These are phyloP conservation scores for Sinocyclocheilus maitianheensis DNA, from an alignment of 2,113 vertebrate genomes.

Conservation along the genomic window DNA sequence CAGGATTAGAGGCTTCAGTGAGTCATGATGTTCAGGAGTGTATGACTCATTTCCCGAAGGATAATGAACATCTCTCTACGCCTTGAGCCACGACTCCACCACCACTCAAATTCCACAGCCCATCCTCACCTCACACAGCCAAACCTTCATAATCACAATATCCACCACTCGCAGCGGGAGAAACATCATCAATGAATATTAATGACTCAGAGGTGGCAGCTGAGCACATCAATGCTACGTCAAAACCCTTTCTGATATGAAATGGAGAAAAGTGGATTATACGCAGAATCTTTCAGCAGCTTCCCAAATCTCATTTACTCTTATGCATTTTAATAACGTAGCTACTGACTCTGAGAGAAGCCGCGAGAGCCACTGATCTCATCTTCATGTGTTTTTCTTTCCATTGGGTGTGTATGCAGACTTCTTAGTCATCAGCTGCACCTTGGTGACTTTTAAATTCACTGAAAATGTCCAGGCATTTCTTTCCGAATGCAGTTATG, in stretches of 20 bases:
- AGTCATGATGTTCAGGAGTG: conserved; percentile 13
- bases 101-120: neutral
- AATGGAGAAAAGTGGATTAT: conserved; percentile 77
- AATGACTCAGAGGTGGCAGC: conserved; percentile 68
- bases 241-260: conserved; percentile 73
- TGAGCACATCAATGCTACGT: conserved; percentile 66
- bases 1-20: conserved; percentile 14
- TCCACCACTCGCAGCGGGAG: conserved; percentile 59
- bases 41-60: conserved; percentile 3
- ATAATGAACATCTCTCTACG: neutral
- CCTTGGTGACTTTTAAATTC: conserved; percentile 52
- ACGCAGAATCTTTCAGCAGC: conserved; percentile 77
- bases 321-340: conserved; percentile 76
- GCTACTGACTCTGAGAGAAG: neutral
- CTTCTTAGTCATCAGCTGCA: conserved; percentile 30
- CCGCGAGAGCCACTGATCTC: conserved; percentile 4
- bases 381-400: conserved; percentile 35
- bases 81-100: neutral
- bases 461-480: neutral
- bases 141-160: conserved; percentile 57
- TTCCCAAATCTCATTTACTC: conserved; percentile 78
- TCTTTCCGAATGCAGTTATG: neutral
- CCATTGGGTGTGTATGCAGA: conserved; percentile 34
- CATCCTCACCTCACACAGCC: conserved; percentile 33
- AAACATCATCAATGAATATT: conserved; percentile 79